Conservation (phyloP, 2,888 invertebrate species). For the Diploptera punctata region DNA sequence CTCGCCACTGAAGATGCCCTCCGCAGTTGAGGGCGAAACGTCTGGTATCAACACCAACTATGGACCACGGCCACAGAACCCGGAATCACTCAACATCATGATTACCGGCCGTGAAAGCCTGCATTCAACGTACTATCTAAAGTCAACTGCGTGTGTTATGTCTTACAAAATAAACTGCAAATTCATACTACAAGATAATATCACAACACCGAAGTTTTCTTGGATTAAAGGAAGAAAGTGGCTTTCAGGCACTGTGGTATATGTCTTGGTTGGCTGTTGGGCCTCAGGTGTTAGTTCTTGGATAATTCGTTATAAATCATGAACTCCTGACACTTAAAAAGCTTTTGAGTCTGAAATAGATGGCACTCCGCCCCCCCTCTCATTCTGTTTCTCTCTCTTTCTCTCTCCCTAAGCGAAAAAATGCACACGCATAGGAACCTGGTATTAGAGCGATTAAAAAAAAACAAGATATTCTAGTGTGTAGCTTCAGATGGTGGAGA, state of each 20-base stretch:
- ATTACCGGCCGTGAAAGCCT: too few species aligned
- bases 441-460: slow-evolving; percentile 10
- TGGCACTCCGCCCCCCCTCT: slow-evolving; percentile 6
- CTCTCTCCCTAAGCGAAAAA: slow-evolving; percentile 6
- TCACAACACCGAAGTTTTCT: too few species aligned
- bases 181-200: too few species aligned
- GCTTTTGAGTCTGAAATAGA: slow-evolving; percentile 40
- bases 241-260: neutral
- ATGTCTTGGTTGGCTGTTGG: slow-evolving; percentile 19
- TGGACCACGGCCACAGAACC: too few species aligned
- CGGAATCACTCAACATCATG: too few species aligned
- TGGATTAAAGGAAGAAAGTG: neutral
- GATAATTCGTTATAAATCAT: slow-evolving; percentile 43
- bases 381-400: too few species aligned
- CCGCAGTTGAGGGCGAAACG: too few species aligned
- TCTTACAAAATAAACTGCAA: too few species aligned
- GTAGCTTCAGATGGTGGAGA: neutral
- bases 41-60: too few species aligned
- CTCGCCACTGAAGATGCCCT: too few species aligned
- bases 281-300: slow-evolving; percentile 39
- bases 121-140: too few species aligned
- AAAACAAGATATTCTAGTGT: neutral
- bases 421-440: neutral
- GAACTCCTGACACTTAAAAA: slow-evolving; percentile 42
- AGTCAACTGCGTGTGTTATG: too few species aligned